Evolutionary conservation across 2,797 vertebrate species (phyloP), one percentile per base, ranked within the genome.

Genomic region (Melanogrammus aeglefinus): DNA sequence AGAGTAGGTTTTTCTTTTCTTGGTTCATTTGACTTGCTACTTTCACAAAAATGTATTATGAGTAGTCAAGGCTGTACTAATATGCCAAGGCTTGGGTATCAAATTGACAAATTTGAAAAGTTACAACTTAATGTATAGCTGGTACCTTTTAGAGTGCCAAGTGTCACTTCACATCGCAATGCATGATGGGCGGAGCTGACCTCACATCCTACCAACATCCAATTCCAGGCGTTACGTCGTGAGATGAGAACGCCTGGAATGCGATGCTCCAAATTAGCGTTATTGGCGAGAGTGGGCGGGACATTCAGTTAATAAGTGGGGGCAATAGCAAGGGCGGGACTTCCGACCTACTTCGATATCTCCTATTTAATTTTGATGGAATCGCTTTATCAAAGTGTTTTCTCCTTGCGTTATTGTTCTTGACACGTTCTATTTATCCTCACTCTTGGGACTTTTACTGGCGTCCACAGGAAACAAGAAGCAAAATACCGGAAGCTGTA

Each of bases 141-240:
- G 41, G 41, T 10, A 13, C 16, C 57, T 16, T 71, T 71, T 78
- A 57, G 72, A 80, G 80, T 82, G 78, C 57, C 81, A 82, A 69
- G 75, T 73, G 77, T 73, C 69, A 29, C 0, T 75, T 73, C 76
- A 24, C n/a, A 41, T 66, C 72, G 83, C 90, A 89, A 84, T 63
- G 93, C 90, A 93, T 91, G 75, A 76, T 88, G 93, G 93, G 93
- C 89, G 24, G 39, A 86, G 27, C 27, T 29, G 69, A 31, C 69
- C 24, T 71, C 69, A 71, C 69, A 14, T 71, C 69, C 41, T 57
- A 35, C 74, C 6, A 51, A 18, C 3, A 18, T 51, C 47, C 47
- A 5, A 5, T 51, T 51, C 47, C 35, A 51, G 47, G 2, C 47
- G 47, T 14, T 51, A 13, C 47, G 47, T 51, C 47, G 47, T 51